Evolutionary conservation across 2,113 vertebrate species (phyloP), one percentile per base, ranked within the genome.

Genomic region (Crotalus tigris): DNA sequence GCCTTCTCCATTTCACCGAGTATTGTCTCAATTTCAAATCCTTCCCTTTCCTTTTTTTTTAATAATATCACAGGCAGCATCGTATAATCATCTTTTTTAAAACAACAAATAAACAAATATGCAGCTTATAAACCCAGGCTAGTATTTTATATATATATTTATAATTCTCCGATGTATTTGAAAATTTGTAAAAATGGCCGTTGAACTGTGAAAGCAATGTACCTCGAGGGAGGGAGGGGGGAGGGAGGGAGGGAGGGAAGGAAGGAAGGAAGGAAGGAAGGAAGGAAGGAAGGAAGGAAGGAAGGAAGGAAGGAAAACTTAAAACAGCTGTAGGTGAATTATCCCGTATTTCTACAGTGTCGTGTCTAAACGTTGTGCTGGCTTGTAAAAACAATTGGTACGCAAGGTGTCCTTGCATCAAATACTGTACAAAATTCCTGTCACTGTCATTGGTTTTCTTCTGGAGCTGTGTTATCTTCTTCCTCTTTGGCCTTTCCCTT

Each of bases 331-430:
- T 97, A 98, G 98, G 98, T 97, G 98, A 98, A 97, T 98, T 97
- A 98, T 98, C 98, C 98, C 95, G 92, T 97, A 98, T 97, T 98
- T 99, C 99, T 99, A 99, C 99, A 99, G 99, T 99, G 99, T 99
- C 98, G 99, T 99, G 99, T 99, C 99, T 98, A 99, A 98, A 98
- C 98, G 97, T 98, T 98, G 98, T 99, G 99, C 99, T 99, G 98
- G 98, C 98, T 98, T 98, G 97, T 97, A 96, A 95, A 90, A 98
- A 97, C 96, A 98, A 98, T 98, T 97, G 97, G 96, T 97, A 97
- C 94, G 97, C 95, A 54, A 97, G 97, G 97, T 95, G 96, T 94
- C 96, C 94, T 87, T 93, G 97, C 95, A 97, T 95, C 96, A 96
- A 95, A 96, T 97, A 97, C 95, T 96, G 96, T 95, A 97, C 95